Conservation (phyloP, 2,888 invertebrate species). For the Eurois occulta region DNA sequence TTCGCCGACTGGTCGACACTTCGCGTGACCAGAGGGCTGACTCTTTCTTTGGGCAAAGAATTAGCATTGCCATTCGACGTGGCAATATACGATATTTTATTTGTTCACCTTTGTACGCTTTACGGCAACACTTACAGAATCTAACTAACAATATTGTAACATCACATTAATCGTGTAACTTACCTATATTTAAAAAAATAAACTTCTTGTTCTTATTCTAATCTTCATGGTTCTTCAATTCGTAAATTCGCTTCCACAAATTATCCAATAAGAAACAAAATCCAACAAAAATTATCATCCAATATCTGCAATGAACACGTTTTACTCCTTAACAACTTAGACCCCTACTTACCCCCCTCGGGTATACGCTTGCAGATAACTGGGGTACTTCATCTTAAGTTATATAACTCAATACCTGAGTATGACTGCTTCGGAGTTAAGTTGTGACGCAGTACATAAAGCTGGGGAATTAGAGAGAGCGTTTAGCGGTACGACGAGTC, state of each 20-base stretch:
- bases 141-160: too few relatives aligned
- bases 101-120: too few relatives aligned
- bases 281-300: neutral
- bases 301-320: slow-evolving; percentile 14
- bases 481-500: neutral
- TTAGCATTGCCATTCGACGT: too few relatives aligned
- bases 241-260: neutral
- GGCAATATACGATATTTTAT: too few relatives aligned
- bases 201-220: too few relatives aligned
- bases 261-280: neutral
- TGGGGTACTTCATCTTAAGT: slow-evolving; percentile 29
- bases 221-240: too few relatives aligned
- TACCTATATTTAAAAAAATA: too few relatives aligned
- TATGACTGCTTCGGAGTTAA: slow-evolving; percentile 24
- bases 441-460: slow-evolving; percentile 9
- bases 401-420: slow-evolving; percentile 37
- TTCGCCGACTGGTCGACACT: too few relatives aligned
- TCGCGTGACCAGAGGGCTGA: too few relatives aligned
- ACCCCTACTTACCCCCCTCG: neutral
- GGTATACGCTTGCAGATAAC: slow-evolving; percentile 27
- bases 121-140: too few relatives aligned
- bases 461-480: neutral
- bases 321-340: neutral
- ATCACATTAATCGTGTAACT: too few relatives aligned
- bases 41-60: too few relatives aligned